Percentiles rank a stretch among this genome's conserved stretches.
phyloP scores from a whole-genome alignment of 2,113 vertebrate species.

The Mohoua ochrocephala region DNA sequence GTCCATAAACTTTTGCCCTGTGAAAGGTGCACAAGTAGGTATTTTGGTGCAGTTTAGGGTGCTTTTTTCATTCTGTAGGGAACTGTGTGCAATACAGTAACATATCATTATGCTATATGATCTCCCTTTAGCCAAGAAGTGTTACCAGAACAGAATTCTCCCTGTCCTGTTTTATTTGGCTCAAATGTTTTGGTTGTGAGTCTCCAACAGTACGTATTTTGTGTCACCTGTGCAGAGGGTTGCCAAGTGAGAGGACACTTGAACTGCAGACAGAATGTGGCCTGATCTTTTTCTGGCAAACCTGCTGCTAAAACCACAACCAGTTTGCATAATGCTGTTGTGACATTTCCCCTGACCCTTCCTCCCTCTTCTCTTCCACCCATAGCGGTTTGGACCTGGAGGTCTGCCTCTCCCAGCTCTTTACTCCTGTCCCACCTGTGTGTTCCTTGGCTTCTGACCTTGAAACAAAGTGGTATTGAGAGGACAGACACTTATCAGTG shows the following conservation, averaged over 20 bases:
- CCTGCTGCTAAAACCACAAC: not conserved
- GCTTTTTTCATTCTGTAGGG: not conserved
- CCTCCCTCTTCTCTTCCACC: not conserved
- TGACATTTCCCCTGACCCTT: not conserved
- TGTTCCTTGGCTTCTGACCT: not conserved
- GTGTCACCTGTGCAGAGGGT: not conserved
- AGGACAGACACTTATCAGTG: not conserved
- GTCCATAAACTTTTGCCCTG: not conserved
- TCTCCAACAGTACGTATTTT: accelerated
- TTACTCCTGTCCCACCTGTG: not conserved
- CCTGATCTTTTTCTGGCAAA: not conserved
- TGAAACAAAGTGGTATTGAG: not conserved
- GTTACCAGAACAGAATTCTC: not conserved
- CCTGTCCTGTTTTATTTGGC: not conserved
- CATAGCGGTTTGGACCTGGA: not conserved
- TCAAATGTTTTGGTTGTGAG: not conserved
- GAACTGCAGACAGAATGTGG: accelerated
- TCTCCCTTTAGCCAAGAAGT: not conserved
- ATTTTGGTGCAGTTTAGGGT: not conserved
- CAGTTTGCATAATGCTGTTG: not conserved
- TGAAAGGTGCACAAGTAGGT: not conserved
- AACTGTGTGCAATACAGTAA: not conserved
- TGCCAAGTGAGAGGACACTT: not conserved
- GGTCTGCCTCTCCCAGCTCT: not conserved
- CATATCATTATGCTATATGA: not conserved